Conservation (phyloP, 1,140 invertebrate species). For the Trachymyrmex cornetzi region DNA sequence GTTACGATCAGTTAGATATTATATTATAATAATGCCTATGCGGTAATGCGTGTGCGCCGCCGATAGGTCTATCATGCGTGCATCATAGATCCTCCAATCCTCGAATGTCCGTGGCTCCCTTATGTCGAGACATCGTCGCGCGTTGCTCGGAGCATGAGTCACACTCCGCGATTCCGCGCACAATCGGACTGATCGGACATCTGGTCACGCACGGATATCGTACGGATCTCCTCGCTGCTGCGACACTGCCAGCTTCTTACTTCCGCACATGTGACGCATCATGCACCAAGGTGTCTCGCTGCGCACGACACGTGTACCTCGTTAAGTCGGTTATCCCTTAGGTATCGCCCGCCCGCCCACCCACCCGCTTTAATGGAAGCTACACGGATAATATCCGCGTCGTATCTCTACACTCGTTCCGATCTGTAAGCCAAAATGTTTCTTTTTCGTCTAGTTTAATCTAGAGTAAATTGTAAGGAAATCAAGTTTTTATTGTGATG, state of each 20-base stretch:
- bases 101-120: conserved; percentile 46
- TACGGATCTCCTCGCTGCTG: conserved; percentile 34
- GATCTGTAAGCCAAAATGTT: neutral
- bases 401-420: neutral
- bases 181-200: conserved; percentile 78
- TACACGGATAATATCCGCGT: neutral
- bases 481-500: conserved; percentile 1
- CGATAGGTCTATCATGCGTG: conserved; percentile 17
- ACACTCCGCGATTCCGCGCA: conserved; percentile 77
- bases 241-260: conserved; percentile 27
- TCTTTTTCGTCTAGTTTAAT: neutral
- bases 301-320: conserved; percentile 43
- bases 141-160: conserved; percentile 76
- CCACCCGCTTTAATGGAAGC: neutral
- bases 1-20: neutral
- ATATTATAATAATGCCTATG: neutral
- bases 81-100: conserved; percentile 11
- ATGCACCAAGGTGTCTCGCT: conserved; percentile 25
- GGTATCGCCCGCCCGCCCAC: neutral
- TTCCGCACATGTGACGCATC: conserved; percentile 56
- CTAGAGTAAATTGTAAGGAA: neutral
- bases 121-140: conserved; percentile 31
- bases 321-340: conserved; percentile 31
- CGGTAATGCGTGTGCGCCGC: neutral
- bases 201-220: conserved; percentile 75